Conservation (phyloP, 2,888 invertebrate species). For the Lithophane semibrunnea region DNA sequence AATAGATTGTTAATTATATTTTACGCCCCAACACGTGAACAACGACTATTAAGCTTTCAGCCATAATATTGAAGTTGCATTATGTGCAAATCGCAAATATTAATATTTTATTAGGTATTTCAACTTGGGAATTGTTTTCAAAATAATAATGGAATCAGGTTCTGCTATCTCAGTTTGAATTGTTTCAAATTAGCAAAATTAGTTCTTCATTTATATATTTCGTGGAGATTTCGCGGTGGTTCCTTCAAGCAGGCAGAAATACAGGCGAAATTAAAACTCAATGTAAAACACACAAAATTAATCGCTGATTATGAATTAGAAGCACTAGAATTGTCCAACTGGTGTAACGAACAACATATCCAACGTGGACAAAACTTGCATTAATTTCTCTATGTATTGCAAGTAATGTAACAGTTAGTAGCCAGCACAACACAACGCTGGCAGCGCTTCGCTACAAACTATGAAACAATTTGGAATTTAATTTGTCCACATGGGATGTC, state of each 20-base stretch:
- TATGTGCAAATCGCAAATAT: neutral
- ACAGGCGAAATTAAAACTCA: neutral
- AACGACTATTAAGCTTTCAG: neutral
- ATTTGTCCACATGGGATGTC: neutral
- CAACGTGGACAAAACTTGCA: neutral
- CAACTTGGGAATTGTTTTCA: neutral
- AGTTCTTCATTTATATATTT: no score
- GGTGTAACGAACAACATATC: neutral
- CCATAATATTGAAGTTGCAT: neutral
- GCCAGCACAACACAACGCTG: neutral
- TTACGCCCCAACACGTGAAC: neutral
- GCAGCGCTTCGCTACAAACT: neutral
- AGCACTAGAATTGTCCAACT: neutral
- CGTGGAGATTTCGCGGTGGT: neutral
- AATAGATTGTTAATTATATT: neutral
- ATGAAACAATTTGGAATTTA: constrained; percentile 11
- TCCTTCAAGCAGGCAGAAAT: neutral
- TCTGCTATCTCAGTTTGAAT: neutral
- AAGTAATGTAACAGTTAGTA: neutral
- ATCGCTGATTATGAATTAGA: neutral
- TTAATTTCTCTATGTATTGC: neutral
- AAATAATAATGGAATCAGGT: neutral
- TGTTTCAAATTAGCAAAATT: neutral
- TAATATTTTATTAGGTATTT: neutral
- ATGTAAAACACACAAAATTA: neutral